Evolutionary conservation across 1,140 invertebrate genomes (phyloP).

Genomic region (Drosophila ficusphila): DNA sequence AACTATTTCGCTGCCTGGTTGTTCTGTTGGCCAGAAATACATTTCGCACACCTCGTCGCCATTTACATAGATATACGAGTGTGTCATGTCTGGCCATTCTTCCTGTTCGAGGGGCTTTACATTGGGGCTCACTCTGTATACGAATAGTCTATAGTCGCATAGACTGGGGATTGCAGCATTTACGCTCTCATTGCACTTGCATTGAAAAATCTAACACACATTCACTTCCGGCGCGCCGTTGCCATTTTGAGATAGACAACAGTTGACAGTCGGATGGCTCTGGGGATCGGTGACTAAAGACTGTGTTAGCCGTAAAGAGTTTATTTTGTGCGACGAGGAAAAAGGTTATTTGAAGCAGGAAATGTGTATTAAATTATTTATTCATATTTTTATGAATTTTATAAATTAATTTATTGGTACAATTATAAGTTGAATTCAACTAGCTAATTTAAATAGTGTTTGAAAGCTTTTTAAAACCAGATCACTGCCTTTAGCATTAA

Average conservation of each 20-base stretch:
- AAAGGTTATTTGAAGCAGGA: neutral
- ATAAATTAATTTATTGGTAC: no score
- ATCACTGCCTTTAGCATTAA: no score
- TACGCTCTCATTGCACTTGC: conserved; percentile 65
- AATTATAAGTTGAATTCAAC: no score
- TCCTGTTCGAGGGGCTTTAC: conserved; percentile 23
- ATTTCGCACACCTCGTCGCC: conserved; percentile 43
- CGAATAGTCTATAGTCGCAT: neutral
- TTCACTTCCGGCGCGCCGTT: conserved; percentile 37
- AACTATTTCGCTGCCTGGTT: conserved; percentile 40
- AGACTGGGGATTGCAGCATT: conserved; percentile 10
- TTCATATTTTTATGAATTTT: no score
- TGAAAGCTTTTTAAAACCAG: no score
- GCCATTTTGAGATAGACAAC: conserved; percentile 44
- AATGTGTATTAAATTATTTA: neutral
- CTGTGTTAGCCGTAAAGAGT: conserved; percentile 10
- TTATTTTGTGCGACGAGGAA: conserved; percentile 4
- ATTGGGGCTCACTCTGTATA: conserved; percentile 7
- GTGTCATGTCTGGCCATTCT: conserved; percentile 43
- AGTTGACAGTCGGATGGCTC: conserved; percentile 23
- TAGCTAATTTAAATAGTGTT: no score
- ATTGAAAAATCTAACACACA: conserved; percentile 54
- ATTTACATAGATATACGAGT: conserved; percentile 53
- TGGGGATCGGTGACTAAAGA: conserved; percentile 12
- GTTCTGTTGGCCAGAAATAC: conserved; percentile 40